Evolutionary conservation across 2,888 invertebrate genomes (phyloP).

Genomic region (Helicoverpa assulta): DNA sequence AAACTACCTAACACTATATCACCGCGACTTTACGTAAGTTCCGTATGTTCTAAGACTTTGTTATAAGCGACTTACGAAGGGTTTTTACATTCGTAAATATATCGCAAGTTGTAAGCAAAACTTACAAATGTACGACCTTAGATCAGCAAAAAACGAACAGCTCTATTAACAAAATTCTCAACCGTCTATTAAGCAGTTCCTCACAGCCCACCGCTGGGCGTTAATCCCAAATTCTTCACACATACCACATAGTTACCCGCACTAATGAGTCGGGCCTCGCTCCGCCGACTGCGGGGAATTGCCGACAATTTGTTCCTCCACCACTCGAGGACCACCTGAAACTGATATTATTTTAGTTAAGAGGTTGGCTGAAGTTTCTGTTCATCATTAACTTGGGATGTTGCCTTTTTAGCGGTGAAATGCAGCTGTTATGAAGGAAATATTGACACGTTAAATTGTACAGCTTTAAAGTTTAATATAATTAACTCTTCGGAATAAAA

Average conservation of each 20-base stretch:
- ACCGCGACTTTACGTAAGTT: no score
- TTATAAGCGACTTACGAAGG: no score
- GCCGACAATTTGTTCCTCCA: slow-evolving; percentile 35
- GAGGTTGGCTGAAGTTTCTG: slow-evolving; percentile 18
- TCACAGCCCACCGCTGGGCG: slow-evolving; percentile 18
- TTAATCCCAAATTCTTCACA: slow-evolving; percentile 22
- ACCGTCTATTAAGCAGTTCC: background rate
- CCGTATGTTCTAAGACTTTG: no score
- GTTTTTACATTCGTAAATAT: no score
- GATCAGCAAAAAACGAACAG: slow-evolving; percentile 18
- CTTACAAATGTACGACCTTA: no score
- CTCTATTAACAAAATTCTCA: slow-evolving; percentile 22
- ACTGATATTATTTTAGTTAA: slow-evolving; percentile 25
- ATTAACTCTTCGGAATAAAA: no score
- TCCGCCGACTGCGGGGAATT: slow-evolving; percentile 43
- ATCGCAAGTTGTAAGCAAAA: no score
- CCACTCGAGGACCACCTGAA: slow-evolving; percentile 43
- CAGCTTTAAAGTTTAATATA: background rate
- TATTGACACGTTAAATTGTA: background rate
- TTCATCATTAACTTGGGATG: slow-evolving; percentile 10
- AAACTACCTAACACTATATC: background rate
- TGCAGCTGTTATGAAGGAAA: slow-evolving; percentile 1
- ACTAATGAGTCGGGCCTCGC: slow-evolving; percentile 58
- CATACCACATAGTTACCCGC: slow-evolving; percentile 40
- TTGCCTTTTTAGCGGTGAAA: background rate